These are phyloP conservation scores for Diogma glabrata DNA, from an alignment of 2,888 invertebrate species.

Conservation along the genomic window DNA sequence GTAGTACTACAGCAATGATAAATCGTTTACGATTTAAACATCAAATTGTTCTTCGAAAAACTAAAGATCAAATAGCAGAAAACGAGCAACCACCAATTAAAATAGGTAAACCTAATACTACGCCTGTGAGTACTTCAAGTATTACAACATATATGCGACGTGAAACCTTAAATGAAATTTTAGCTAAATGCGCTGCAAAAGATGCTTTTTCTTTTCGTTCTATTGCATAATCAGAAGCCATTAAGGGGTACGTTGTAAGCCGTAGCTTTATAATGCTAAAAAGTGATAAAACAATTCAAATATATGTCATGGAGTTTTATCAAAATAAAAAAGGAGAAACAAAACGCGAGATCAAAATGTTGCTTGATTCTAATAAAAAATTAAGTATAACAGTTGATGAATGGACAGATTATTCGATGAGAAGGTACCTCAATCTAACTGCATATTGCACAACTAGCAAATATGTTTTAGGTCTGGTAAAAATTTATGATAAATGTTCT, in stretches of 20 bases:
- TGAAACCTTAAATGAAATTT: too few species aligned
- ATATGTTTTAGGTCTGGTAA: conserved; percentile 9
- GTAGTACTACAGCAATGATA: conserved; percentile 8
- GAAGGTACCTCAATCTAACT: conserved; percentile 9
- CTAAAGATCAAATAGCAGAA: too few species aligned
- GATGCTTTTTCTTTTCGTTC: conserved; percentile 1
- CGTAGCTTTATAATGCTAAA: conserved; percentile 8
- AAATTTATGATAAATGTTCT: conserved; percentile 9
- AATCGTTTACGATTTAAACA: conserved; percentile 9
- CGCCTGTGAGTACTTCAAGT: too few species aligned
- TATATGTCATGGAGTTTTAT: too few species aligned
- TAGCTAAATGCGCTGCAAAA: conserved; percentile 7
- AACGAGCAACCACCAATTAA: too few species aligned
- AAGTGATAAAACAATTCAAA: conserved; percentile 7
- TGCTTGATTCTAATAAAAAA: too few species aligned
- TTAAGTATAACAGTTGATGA: conserved; percentile 8
- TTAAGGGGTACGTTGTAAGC: conserved; percentile 6
- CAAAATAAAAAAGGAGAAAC: too few species aligned
- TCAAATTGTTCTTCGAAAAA: too few species aligned
- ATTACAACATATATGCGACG: too few species aligned
- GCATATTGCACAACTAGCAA: too few species aligned
- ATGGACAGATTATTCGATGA: conserved; percentile 9
- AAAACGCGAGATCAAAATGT: too few species aligned
- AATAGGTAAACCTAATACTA: too few species aligned
- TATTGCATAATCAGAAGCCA: conserved; percentile 3